Percentiles rank a stretch among this genome's conserved stretches.
phyloP scores from a whole-genome alignment of 2,888 invertebrate genomes.

The Pantelozetes paolii region DNA sequence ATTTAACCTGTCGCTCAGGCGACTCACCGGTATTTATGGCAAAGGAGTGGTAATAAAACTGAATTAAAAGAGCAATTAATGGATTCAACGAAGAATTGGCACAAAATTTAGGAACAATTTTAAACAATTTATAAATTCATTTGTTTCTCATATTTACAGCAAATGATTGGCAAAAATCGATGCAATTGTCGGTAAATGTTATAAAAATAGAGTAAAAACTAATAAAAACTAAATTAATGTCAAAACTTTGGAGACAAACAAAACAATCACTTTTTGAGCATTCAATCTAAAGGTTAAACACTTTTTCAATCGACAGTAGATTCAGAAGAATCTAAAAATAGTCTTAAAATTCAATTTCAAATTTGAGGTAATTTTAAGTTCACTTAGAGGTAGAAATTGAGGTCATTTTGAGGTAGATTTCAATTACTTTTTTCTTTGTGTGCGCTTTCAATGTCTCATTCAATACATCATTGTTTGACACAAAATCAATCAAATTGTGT shows the following conservation, averaged over 20 bases:
- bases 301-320: background rate
- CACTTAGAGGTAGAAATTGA: background rate
- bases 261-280: slow-evolving; percentile 8
- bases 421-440: background rate
- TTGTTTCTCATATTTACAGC: slow-evolving; percentile 18
- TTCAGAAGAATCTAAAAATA: background rate
- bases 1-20: too few species aligned
- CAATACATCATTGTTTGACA: background rate
- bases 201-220: slow-evolving; percentile 14
- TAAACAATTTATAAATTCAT: background rate
- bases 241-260: background rate
- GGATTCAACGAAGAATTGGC: background rate
- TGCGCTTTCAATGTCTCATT: slow-evolving; percentile 17
- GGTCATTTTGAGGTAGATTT: slow-evolving; percentile 22
- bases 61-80: background rate
- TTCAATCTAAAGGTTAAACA: slow-evolving; percentile 19
- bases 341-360: background rate
- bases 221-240: too few species aligned
- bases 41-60: too few species aligned
- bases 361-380: background rate
- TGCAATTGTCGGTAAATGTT: background rate
- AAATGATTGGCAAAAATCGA: background rate
- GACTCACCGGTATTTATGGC: slow-evolving; percentile 32
- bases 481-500: background rate
- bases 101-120: slow-evolving; percentile 21